Evolutionary conservation across 2,888 invertebrate genomes (phyloP), one percentile per base, ranked within the genome.

Genomic region (Scelioninae gen. 2): DNA sequence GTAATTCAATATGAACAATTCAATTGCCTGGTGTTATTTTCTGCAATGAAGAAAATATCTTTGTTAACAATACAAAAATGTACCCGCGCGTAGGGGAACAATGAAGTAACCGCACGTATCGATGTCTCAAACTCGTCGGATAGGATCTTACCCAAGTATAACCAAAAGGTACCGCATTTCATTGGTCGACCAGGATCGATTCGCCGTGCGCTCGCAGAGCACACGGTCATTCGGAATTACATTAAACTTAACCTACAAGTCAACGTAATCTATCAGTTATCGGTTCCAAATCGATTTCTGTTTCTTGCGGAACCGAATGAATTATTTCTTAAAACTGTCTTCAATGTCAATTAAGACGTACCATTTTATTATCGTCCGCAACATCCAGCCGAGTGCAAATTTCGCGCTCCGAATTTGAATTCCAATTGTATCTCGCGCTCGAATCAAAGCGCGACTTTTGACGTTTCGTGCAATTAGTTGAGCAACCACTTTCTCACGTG

Each of bases 231-330:
- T 74, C 52, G 53, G 46, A 71, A 70, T 63, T 67, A 58, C 67
- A 74, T 67, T 74, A 63, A 67, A 71, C 67, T 74, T 67, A 31
- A 71, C 67, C 67, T 67, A 67, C 55, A 52, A 71, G 45, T 53
- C 53, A 60, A 48, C 33, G 46, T 31, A 52, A 58, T 52, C 58
- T 41, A 39, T n/a, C 31, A 22, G 37, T 28, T 25, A 37, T 58
- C 35, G 63, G n/a, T 48, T 43, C 43, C 22, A 16, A 48, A 70
- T 70, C 57, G 52, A 70, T 70, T 55, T 25, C 28, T 10, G 15
- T 39, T 39, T 46, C 43, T 52, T 33, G 55, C 39, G 18, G 39
- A 15, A 16, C 2, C 53, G 19, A 48, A 57, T 57, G 57, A 19
- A 57, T 41, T 58, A 50, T 65, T 65, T 55, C 55, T 39, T 65